Evolutionary conservation across 2,113 vertebrate species (phyloP), one percentile per base, ranked within the genome.

Genomic region (Oxygymnocypris stewartii): DNA sequence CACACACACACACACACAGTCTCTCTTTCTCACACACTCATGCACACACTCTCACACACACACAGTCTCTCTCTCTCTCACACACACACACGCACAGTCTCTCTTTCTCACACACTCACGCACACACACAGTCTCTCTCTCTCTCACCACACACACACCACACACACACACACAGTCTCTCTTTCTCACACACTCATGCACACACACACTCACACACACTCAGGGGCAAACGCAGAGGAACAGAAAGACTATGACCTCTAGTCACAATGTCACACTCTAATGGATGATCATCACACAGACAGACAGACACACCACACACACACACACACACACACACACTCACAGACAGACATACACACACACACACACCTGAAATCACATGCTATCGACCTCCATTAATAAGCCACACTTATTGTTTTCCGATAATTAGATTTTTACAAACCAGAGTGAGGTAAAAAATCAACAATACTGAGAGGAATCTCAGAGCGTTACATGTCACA

Each of bases 221-320:
- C 14, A n/a, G 9, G 3, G 13, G 20, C 28, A 25, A 37, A 14
- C 4, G n/a, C 57, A 81, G 35, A 14, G 37, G n/a, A n/a, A n/a
- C n/a, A n/a, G 65, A 69, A 69, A 69, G 16, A 71, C n/a, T 63
- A 44, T 47, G 79, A 74, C 69, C 69, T 42, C 79, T 74, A 75
- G 65, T 82, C 59, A 44, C 69, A 82, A 20, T 51, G 57, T 86
- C 67, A 82, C 47, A 67, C 67, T 63, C 35, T 81, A 11, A 23
- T 51, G 14, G 35, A 77, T 51, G 51, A 2, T 65, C 57, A 37
- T 12, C 28, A 13, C 82, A 10, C 77, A 18, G 49, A 61, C 44
- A 71, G 16, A 73, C 77, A 35, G 6, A 79, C 71, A 79, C 44
- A 57, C 49, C 35, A 76, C 37, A 77, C 31, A 61, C 25, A 28